Evolutionary conservation across 2,113 vertebrate species (phyloP), one percentile per base, ranked within the genome.

Genomic region (Motacilla tschutschensis): DNA sequence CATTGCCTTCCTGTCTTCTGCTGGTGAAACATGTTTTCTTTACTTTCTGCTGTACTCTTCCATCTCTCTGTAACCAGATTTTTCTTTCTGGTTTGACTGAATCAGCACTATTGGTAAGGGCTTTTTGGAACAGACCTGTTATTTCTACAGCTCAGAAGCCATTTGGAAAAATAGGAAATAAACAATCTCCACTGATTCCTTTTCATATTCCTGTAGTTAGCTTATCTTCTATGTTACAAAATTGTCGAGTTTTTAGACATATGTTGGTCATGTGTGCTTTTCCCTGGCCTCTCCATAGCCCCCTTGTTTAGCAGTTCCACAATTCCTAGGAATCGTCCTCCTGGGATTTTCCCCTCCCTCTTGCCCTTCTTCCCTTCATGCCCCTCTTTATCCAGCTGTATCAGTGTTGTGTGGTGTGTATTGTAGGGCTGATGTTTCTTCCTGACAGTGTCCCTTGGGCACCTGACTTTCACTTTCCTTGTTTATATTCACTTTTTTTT

Each of bases 1-100:
- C 78, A 73, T 87, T 89, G 62, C 0, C 0, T 91, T 94, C 87
- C 62, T 83, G 80, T 89, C 74, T 43, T 90, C 73, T 87, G 41
- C 83, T 89, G 76, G 79, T 93, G 64, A 81, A 87, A 88, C n/a
- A n/a, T n/a, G 14, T 62, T 84, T 76, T 72, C 38, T 69, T 90
- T 81, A 51, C 77, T 89, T 81, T 80, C 33, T 78, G 3, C 51
- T 87, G 36, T 79, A 53, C 7, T 64, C 50, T 36, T 40, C 38
- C 65, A 64, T 88, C 46, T 41, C 48, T 86, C 81, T 88, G 57
- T 73, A 84, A 65, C 74, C 8, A 10, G 64, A 50, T 70, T 85
- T 85, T 81, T 58, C 46, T 74, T 26, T 79, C 35, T 14, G 46
- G 33, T 71, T 63, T 0, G 2, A 47, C 64, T 74, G 69, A 79